Percentiles rank a stretch among this genome's conserved stretches.
Evolutionary conservation across 2,797 vertebrate species (phyloP).

Genomic region (Arremon aurantiirostris): DNA sequence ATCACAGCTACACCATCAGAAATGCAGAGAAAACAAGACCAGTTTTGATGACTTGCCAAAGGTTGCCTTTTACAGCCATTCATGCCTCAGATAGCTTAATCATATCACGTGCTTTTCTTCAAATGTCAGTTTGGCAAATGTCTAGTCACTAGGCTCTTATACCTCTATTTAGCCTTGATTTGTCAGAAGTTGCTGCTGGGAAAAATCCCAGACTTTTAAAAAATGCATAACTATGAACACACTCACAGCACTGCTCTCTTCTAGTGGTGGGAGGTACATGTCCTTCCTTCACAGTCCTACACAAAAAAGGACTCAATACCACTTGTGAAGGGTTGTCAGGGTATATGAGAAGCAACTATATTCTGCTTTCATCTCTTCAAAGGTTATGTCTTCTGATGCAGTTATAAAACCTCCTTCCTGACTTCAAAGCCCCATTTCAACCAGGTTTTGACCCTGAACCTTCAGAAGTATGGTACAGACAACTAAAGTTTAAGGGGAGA

Average conservation of each 20-base stretch:
- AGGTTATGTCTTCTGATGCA: neutral
- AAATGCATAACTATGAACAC: neutral
- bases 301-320: neutral
- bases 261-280: neutral
- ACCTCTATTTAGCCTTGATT: conserved; percentile 3
- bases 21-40: conserved; percentile 15
- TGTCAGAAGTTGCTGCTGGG: neutral
- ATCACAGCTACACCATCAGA: neutral
- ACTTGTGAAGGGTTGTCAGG: neutral
- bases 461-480: neutral
- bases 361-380: neutral
- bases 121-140: neutral
- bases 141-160: neutral
- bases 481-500: neutral
- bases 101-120: neutral
- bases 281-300: neutral
- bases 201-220: neutral
- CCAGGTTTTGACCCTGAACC: neutral
- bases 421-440: neutral
- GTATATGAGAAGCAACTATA: neutral
- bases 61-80: neutral
- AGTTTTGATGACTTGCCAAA: neutral
- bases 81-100: neutral
- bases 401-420: neutral
- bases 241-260: neutral